phyloP scores from a whole-genome alignment of 37 sponge, comb jelly and placozoan genomes.

The Cliona cf. orientalis region DNA sequence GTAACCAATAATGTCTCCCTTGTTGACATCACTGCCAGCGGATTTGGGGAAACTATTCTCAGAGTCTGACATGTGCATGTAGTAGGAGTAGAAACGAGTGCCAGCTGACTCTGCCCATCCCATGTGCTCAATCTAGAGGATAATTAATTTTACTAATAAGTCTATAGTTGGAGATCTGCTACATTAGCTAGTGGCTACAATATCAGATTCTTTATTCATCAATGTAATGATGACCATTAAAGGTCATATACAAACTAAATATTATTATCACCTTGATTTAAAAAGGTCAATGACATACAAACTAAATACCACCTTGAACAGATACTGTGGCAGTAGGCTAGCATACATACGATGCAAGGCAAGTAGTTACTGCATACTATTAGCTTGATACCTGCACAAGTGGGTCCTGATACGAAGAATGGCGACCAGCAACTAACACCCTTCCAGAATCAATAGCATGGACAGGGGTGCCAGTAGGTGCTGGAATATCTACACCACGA shows the following conservation, averaged over 20 bases:
- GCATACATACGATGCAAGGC: background rate
- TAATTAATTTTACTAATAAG: background rate
- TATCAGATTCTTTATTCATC: too few relatives aligned
- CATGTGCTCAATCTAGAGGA: background rate
- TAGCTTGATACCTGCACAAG: slow-evolving; percentile 6
- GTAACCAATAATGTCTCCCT: slow-evolving; percentile 8
- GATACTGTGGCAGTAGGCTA: background rate
- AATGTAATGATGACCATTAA: too few relatives aligned
- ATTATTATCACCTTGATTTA: background rate
- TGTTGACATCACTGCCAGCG: background rate
- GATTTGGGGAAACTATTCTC: too few relatives aligned
- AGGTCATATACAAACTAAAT: too few relatives aligned
- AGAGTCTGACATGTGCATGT: slow-evolving; percentile 25
- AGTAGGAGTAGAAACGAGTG: slow-evolving; percentile 2
- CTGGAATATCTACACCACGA: slow-evolving; percentile 17
- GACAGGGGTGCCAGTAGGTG: background rate
- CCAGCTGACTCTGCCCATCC: background rate
- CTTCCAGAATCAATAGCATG: slow-evolving; percentile 7
- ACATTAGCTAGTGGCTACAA: too few relatives aligned
- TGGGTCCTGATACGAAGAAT: background rate
- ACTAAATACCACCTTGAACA: background rate
- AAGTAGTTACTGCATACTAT: background rate
- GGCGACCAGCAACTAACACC: slow-evolving; percentile 1
- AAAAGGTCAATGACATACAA: background rate
- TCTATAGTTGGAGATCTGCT: too few relatives aligned